Evolutionary conservation across 2,888 invertebrate genomes (phyloP).

Genomic region (Tenthredo amoena): DNA sequence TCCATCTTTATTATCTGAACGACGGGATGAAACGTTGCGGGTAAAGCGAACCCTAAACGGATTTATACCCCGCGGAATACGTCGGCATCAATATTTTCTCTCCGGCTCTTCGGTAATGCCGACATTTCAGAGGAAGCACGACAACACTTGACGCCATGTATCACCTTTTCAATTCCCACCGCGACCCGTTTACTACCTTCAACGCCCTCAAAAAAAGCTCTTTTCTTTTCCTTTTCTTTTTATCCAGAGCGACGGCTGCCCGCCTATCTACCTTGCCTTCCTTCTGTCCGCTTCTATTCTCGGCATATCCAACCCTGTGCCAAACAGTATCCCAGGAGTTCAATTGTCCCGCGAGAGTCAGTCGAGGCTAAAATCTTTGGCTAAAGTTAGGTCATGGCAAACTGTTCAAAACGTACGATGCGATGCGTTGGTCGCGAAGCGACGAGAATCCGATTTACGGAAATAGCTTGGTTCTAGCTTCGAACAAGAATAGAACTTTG

Average conservation of each 20-base stretch:
- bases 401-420: neutral
- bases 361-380: slow-evolving; percentile 14
- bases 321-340: slow-evolving; percentile 14
- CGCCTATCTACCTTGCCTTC: neutral
- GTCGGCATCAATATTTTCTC: slow-evolving; percentile 48
- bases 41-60: slow-evolving; percentile 36
- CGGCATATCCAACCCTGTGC: neutral
- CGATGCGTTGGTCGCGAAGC: neutral
- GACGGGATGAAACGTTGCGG: slow-evolving; percentile 9
- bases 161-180: slow-evolving; percentile 51
- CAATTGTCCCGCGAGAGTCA: slow-evolving; percentile 28
- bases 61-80: slow-evolving; percentile 45
- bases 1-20: slow-evolving; percentile 1
- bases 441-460: neutral
- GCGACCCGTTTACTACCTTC: slow-evolving; percentile 30
- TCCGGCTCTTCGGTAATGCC: slow-evolving; percentile 44
- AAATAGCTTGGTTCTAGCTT: neutral
- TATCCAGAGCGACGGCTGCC: slow-evolving; percentile 26
- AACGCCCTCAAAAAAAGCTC: slow-evolving; percentile 17
- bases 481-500: neutral
- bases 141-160: slow-evolving; percentile 49
- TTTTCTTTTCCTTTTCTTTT: neutral
- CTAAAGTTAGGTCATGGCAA: neutral
- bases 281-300: slow-evolving; percentile 20
- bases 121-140: slow-evolving; percentile 42